Evolutionary conservation across 2,797 vertebrate species (phyloP).

Genomic region (Sebastes nivosus): DNA sequence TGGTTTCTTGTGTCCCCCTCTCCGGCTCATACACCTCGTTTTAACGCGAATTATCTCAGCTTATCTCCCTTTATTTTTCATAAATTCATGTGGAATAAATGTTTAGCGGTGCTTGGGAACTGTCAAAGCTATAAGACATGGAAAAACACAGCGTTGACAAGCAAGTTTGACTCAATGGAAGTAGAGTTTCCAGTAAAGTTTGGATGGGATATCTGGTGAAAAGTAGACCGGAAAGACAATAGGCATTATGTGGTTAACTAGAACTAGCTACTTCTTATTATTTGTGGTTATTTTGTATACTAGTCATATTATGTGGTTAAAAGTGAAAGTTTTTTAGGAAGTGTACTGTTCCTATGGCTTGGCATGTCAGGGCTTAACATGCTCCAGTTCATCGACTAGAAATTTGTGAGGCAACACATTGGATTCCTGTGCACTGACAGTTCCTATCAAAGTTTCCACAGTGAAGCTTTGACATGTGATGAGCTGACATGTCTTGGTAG

Average conservation of each 20-base stretch:
- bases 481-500: not conserved
- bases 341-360: not conserved
- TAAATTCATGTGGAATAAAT: fast-evolving
- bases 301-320: not conserved
- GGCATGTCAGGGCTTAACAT: not conserved
- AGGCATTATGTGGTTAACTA: fast-evolving
- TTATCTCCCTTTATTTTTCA: fast-evolving
- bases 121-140: not conserved
- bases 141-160: not conserved
- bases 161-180: not conserved
- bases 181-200: not conserved
- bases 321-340: not conserved
- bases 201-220: not conserved
- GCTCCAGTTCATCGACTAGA: not conserved
- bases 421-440: not conserved
- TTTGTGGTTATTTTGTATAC: not conserved
- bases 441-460: not conserved
- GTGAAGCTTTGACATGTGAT: too few species aligned
- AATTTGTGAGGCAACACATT: not conserved
- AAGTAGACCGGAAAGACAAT: not conserved
- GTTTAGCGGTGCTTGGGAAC: not conserved
- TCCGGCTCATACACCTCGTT: not conserved
- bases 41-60: fast-evolving
- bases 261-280: not conserved
- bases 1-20: not conserved